Percentiles rank a stretch among this genome's conserved stretches.
phyloP scores from a whole-genome alignment of 2,797 vertebrate species.

The Pantherophis alleghaniensis region DNA sequence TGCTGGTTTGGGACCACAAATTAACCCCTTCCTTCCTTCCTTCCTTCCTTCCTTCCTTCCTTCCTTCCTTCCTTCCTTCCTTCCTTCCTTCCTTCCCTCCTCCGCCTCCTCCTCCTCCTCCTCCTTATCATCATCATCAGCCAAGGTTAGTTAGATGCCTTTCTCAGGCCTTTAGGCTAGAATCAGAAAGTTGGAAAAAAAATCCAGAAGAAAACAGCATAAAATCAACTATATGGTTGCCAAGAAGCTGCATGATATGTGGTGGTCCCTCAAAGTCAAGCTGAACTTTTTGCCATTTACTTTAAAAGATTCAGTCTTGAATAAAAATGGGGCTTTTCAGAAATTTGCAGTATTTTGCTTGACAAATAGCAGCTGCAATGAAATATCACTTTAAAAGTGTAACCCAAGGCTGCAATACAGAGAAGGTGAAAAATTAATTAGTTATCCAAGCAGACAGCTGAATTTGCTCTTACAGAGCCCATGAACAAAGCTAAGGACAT shows the following conservation, averaged over 20 bases:
- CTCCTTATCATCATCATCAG: no score
- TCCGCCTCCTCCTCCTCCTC: no score
- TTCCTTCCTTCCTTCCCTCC: no score
- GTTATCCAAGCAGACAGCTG: conserved; percentile 21
- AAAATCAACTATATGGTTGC: neutral
- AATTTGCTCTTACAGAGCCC: neutral
- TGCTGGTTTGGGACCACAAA: neutral
- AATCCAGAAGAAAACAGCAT: neutral
- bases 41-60: no score
- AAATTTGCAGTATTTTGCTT: conserved; percentile 43
- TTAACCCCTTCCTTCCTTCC: neutral
- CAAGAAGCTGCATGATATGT: neutral
- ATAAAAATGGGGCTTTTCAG: conserved; percentile 25
- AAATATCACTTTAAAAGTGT: conserved; percentile 40
- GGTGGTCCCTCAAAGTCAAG: neutral
- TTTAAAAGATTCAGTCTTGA: conserved; percentile 15
- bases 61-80: no score
- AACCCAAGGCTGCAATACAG: conserved; percentile 43
- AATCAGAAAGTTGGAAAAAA: neutral
- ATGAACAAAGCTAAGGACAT: conserved; percentile 27
- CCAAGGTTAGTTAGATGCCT: neutral
- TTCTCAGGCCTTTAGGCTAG: neutral
- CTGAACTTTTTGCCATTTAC: neutral
- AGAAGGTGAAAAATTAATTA: conserved; percentile 51
- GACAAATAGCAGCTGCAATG: conserved; percentile 31